phyloP scores from a whole-genome alignment of 2,888 invertebrate species.

The Heteromurus nitidus region DNA sequence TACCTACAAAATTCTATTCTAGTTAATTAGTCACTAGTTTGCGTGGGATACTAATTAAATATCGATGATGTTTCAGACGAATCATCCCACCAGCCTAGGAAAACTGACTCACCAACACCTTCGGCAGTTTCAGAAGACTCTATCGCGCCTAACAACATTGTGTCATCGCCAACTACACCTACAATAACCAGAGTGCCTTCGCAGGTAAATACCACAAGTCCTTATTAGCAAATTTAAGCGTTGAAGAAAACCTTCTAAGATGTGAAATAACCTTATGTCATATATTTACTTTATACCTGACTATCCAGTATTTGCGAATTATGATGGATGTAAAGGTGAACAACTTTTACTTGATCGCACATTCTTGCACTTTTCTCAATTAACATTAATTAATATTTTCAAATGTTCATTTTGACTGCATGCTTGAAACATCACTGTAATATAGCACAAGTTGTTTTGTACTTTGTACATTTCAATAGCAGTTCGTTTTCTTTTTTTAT shows the following conservation, averaged over 20 bases:
- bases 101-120: constrained; percentile 55
- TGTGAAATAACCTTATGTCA: constrained; percentile 16
- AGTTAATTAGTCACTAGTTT: too few relatives aligned
- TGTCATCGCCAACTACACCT: constrained; percentile 73
- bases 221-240: background rate
- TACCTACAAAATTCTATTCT: constrained; percentile 31
- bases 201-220: constrained; percentile 72
- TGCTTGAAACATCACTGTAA: too few relatives aligned
- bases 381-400: background rate
- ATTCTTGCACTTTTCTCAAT: constrained; percentile 29
- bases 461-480: too few relatives aligned
- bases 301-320: constrained; percentile 71
- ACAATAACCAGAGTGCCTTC: constrained; percentile 75
- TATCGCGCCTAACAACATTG: constrained; percentile 35
- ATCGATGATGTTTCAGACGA: too few relatives aligned
- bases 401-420: too few relatives aligned
- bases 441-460: too few relatives aligned
- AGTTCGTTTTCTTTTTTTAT: too few relatives aligned
- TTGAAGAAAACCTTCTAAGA: too few relatives aligned
- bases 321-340: constrained; percentile 73
- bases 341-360: constrained; percentile 40
- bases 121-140: constrained; percentile 51
- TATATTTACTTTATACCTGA: constrained; percentile 37
- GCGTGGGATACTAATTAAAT: too few relatives aligned
- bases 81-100: constrained; percentile 56